Conservation (phyloP, 2,888 invertebrate genomes). For the Sylvicola cinctus region DNA sequence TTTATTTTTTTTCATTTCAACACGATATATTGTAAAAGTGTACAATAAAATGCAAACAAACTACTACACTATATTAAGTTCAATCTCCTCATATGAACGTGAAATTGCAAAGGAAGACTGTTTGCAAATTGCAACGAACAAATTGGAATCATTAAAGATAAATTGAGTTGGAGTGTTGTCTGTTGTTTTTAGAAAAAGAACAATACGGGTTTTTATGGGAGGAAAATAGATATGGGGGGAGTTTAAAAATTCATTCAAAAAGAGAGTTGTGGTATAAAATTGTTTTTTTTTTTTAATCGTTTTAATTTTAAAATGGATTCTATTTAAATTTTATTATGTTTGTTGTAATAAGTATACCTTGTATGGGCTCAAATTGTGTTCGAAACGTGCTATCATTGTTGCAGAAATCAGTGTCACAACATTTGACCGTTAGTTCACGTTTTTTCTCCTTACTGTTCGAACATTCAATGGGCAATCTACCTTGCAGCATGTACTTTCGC, state of each 20-base stretch:
- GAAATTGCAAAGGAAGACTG: no score
- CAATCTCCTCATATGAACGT: no score
- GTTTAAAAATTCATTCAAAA: no score
- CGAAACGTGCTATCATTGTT: slow-evolving; percentile 24
- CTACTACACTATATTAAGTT: no score
- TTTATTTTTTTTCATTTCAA: no score
- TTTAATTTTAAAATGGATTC: neutral
- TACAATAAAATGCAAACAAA: no score
- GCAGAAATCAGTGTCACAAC: slow-evolving; percentile 26
- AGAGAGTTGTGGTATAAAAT: slow-evolving; percentile 1
- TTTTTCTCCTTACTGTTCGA: slow-evolving; percentile 22
- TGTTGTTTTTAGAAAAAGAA: no score
- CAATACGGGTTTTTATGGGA: no score
- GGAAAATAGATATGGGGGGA: no score
- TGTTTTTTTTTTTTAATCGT: neutral
- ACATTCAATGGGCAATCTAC: slow-evolving; percentile 24
- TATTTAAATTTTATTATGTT: neutral
- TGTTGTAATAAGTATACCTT: slow-evolving; percentile 1
- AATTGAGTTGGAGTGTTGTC: neutral
- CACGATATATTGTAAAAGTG: no score
- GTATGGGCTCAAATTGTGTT: slow-evolving; percentile 12
- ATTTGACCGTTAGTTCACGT: slow-evolving; percentile 22
- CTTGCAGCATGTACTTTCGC: slow-evolving; percentile 11
- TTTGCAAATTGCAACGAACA: neutral
- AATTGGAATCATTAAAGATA: neutral